Evolutionary conservation across 1,140 invertebrate species (phyloP).

Genomic region (Anastrepha obliqua): DNA sequence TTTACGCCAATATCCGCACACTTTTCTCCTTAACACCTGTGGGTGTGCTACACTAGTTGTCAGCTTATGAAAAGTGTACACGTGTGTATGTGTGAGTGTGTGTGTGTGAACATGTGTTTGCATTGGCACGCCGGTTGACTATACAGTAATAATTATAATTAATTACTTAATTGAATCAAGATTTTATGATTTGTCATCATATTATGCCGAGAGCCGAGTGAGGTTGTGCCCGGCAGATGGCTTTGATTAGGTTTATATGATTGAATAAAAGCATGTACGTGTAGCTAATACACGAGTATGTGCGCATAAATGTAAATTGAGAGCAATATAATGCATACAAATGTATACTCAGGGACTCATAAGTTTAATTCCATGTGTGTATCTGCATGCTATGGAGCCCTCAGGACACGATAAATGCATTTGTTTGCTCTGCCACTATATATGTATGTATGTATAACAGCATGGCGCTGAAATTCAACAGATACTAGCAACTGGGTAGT

Average conservation of each 20-base stretch:
- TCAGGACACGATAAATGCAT: not conserved
- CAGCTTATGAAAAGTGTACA: no score
- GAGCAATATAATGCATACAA: no score
- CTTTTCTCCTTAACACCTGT: no score
- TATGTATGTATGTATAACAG: not conserved
- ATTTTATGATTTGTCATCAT: constrained; percentile 21
- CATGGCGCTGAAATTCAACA: not conserved
- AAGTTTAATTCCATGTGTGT: no score
- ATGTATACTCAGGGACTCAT: no score
- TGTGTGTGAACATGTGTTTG: no score
- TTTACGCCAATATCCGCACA: no score
- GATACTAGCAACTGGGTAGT: not conserved
- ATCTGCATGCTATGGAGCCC: no score
- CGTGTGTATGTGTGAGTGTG: no score
- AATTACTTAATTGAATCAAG: constrained; percentile 20
- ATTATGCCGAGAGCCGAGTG: not conserved
- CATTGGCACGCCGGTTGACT: not conserved
- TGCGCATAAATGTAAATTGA: not conserved
- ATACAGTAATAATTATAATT: constrained; percentile 20
- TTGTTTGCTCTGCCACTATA: not conserved
- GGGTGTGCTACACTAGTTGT: no score
- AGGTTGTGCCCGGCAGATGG: not conserved
- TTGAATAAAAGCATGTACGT: not conserved
- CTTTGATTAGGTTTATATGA: not conserved
- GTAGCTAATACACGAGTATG: not conserved